These are phyloP conservation scores for Bellardia bayeri DNA, from an alignment of 2,888 invertebrate species.

Conservation along the genomic window DNA sequence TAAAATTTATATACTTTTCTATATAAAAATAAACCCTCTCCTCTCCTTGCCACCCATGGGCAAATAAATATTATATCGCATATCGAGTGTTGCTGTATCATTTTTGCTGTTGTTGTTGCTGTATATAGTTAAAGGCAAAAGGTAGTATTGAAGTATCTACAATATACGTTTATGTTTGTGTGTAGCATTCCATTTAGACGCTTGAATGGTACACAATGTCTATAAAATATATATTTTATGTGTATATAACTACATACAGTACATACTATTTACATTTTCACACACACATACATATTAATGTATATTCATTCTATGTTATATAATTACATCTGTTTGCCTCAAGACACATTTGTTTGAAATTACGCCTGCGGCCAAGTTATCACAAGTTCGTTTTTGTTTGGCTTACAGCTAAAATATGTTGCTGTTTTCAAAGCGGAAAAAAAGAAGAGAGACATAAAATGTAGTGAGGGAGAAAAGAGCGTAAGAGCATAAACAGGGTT, in stretches of 20 bases:
- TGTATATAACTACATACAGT: conserved; percentile 12
- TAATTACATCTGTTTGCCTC: conserved; percentile 82
- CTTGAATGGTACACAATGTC: conserved; percentile 36
- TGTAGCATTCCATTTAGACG: too few species aligned
- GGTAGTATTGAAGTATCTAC: too few species aligned
- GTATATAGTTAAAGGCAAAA: conserved; percentile 21
- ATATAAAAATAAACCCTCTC: conserved; percentile 30
- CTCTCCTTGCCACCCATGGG: neutral
- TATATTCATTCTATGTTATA: conserved; percentile 64
- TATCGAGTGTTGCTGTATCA: conserved; percentile 44
- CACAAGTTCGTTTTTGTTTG: conserved; percentile 83
- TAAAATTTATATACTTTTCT: conserved; percentile 2
- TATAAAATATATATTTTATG: conserved; percentile 42
- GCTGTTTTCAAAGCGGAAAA: conserved; percentile 61
- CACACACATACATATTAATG: neutral
- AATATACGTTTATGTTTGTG: too few species aligned
- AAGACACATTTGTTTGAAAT: conserved; percentile 80
- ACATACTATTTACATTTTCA: neutral
- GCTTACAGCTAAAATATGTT: conserved; percentile 80
- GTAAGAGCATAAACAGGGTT: neutral
- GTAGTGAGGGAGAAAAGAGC: conserved; percentile 18
- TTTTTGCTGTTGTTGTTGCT: conserved; percentile 18
- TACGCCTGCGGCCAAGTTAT: conserved; percentile 81
- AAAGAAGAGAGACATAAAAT: conserved; percentile 26
- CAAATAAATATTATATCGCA: conserved; percentile 58